A percentile compares a stretch with the other conserved stretches of the same genome.
Conservation (phyloP, 1,140 invertebrate genomes). For the Drosophila watanabei region DNA sequence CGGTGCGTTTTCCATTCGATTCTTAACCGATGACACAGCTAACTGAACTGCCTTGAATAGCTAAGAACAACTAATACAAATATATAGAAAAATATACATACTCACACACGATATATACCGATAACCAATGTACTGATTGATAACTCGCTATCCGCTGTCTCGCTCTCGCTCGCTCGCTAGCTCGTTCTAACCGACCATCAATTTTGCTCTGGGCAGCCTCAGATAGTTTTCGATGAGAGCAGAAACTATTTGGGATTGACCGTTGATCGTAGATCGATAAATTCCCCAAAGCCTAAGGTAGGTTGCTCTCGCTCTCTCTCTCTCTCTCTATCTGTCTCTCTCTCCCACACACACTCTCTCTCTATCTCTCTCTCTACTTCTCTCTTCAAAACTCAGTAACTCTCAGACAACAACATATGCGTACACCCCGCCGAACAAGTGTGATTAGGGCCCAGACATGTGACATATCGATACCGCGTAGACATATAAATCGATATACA, state of each 20-base stretch:
- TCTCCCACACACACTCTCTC: conserved; percentile 14
- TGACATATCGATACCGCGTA: conserved; percentile 20
- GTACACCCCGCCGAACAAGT: conserved; percentile 29
- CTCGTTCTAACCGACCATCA: conserved; percentile 57
- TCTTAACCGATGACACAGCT: conserved; percentile 8
- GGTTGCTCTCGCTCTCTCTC: conserved; percentile 59
- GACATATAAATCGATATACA: conserved; percentile 8
- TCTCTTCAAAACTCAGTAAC: conserved; percentile 22
- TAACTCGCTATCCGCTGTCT: conserved; percentile 61
- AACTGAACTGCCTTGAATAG: conserved; percentile 30
- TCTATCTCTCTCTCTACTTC: conserved; percentile 20
- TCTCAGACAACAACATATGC: conserved; percentile 37
- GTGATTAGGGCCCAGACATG: conserved; percentile 10
- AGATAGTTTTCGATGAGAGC: conserved; percentile 56
- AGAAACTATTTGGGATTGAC: conserved; percentile 53
- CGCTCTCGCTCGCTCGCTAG: conserved; percentile 73
- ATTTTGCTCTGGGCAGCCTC: conserved; percentile 64
- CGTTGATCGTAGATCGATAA: conserved; percentile 32
- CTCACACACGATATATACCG: conserved; percentile 26
- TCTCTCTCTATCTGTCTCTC: conserved; percentile 22
- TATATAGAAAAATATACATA: neutral
- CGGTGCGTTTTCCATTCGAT: conserved; percentile 15
- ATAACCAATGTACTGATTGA: conserved; percentile 45
- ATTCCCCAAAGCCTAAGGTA: conserved; percentile 57
- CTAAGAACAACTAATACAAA: conserved; percentile 4